Evolutionary conservation across 1,140 invertebrate species (phyloP).

Genomic region (Ephestia elutella): DNA sequence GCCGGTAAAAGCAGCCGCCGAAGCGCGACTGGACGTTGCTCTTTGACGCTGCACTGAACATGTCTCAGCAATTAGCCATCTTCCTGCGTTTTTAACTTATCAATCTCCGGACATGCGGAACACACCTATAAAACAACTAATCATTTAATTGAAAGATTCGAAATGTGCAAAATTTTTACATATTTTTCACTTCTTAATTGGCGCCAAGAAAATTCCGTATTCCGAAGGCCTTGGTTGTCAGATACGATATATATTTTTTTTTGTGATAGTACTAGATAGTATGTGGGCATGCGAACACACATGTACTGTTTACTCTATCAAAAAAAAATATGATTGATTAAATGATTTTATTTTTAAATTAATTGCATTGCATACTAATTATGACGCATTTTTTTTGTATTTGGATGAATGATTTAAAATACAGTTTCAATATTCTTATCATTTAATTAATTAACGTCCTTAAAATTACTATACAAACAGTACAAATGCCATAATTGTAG

Average conservation of each 20-base stretch:
- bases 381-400: not conserved
- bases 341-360: no score
- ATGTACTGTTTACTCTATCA: no score
- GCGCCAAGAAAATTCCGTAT: no score
- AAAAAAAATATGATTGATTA: no score
- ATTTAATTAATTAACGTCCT: not conserved
- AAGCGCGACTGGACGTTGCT: slow-evolving; percentile 45
- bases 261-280: no score
- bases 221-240: no score
- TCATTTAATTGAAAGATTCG: no score
- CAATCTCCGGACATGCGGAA: not conserved
- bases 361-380: no score
- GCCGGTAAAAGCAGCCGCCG: slow-evolving; percentile 57
- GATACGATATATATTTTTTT: no score
- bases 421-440: not conserved
- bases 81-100: not conserved
- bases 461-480: not conserved
- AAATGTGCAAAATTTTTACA: no score
- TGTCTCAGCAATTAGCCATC: not conserved
- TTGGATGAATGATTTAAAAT: not conserved
- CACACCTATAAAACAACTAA: not conserved
- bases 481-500: not conserved
- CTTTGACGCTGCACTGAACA: slow-evolving; percentile 21
- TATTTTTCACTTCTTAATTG: no score
- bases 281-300: no score